These are phyloP conservation scores for Agrypnia vestita DNA, from an alignment of 1,140 invertebrate species.

Conservation along the genomic window DNA sequence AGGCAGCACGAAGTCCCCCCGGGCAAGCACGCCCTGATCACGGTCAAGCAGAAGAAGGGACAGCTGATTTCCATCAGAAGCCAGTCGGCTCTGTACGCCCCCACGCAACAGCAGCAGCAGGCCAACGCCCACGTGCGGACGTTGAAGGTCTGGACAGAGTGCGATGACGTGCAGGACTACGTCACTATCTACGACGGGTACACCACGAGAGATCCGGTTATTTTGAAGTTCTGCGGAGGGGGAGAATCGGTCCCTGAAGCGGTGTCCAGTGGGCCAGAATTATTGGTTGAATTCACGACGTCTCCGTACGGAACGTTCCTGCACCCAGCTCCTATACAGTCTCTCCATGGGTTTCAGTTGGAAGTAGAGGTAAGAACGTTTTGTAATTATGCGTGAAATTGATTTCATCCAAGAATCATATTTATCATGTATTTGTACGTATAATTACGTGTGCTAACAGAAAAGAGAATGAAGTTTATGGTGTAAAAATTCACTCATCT, in stretches of 20 bases:
- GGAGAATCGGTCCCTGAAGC: slow-evolving; percentile 87
- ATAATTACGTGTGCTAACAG: no score
- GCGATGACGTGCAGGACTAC: slow-evolving; percentile 90
- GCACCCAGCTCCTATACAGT: slow-evolving; percentile 83
- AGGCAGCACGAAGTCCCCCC: slow-evolving; percentile 85
- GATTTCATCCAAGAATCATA: no score
- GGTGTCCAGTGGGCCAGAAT: slow-evolving; percentile 87
- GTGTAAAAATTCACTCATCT: no score
- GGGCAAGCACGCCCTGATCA: slow-evolving; percentile 88
- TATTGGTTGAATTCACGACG: slow-evolving; percentile 92
- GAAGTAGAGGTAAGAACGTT: slow-evolving; percentile 81
- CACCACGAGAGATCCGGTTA: slow-evolving; percentile 89
- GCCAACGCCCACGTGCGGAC: slow-evolving; percentile 53
- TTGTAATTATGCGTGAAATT: no score
- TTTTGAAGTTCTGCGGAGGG: slow-evolving; percentile 91
- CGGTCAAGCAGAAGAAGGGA: slow-evolving; percentile 86
- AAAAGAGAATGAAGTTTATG: no score
- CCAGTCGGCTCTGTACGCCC: slow-evolving; percentile 75
- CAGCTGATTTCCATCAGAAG: slow-evolving; percentile 87
- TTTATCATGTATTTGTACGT: no score
- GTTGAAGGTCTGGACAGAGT: slow-evolving; percentile 83
- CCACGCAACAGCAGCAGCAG: slow-evolving; percentile 66
- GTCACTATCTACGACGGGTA: slow-evolving; percentile 93
- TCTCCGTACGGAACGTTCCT: slow-evolving; percentile 90
- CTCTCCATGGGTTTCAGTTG: slow-evolving; percentile 89